These are phyloP conservation scores for Calosoma granatense DNA, from an alignment of 1,140 invertebrate species.

Conservation along the genomic window DNA sequence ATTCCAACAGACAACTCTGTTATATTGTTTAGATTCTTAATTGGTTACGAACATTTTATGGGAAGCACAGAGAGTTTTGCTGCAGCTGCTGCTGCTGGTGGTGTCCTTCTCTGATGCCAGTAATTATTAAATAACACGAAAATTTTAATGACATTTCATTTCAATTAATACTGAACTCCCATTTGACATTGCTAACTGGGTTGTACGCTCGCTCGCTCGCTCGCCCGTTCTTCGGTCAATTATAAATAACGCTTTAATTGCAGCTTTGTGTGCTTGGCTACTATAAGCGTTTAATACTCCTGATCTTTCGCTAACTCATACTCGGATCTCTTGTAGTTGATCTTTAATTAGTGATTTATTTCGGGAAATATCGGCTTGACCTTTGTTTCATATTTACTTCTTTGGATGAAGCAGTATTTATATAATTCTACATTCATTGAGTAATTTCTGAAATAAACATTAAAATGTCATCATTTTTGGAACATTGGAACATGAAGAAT, in stretches of 20 bases:
- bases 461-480: no score
- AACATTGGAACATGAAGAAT: no score
- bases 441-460: no score
- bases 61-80: not conserved
- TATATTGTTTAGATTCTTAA: constrained; percentile 6
- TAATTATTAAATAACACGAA: constrained; percentile 7
- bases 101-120: not conserved
- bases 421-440: no score
- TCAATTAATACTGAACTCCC: not conserved
- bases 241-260: constrained; percentile 1
- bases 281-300: no score
- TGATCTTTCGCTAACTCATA: no score
- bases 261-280: no score
- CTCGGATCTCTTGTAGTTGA: no score
- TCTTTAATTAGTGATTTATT: no score
- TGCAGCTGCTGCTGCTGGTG: not conserved
- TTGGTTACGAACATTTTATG: constrained; percentile 8
- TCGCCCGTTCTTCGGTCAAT: not conserved
- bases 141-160: constrained; percentile 8
- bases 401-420: no score
- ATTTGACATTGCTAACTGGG: not conserved
- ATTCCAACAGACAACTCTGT: constrained; percentile 2
- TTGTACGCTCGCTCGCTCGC: not conserved
- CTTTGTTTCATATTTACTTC: no score
- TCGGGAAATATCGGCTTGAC: no score